A percentile compares a stretch with the other conserved stretches of the same genome.
These are phyloP conservation scores for Eupeodes corollae DNA, from an alignment of 1,140 invertebrate species.

Conservation along the genomic window DNA sequence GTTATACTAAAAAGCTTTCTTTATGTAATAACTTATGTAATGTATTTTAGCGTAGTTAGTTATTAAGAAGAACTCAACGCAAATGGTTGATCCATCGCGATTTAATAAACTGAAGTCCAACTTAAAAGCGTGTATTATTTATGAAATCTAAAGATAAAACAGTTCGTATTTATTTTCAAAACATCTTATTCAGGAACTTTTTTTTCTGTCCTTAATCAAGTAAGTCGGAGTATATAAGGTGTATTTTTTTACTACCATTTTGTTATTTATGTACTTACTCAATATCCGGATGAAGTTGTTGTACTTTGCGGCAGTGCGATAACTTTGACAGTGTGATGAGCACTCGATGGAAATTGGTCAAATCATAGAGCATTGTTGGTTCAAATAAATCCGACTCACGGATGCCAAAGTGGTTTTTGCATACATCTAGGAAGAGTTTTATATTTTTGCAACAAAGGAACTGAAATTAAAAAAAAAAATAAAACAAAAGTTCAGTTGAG, in stretches of 20 bases:
- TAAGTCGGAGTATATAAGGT: neutral
- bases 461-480: constrained; percentile 44
- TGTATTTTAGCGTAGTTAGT: no score
- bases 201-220: neutral
- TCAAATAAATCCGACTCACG: constrained; percentile 84
- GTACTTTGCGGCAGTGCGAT: constrained; percentile 62
- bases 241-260: neutral
- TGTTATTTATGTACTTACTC: constrained; percentile 49
- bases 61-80: no score
- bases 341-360: constrained; percentile 87
- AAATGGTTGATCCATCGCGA: no score
- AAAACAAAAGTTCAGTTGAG: neutral
- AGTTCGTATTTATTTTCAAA: no score
- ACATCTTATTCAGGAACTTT: no score
- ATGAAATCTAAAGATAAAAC: no score
- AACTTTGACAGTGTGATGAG: constrained; percentile 78
- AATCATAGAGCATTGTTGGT: constrained; percentile 82
- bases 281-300: constrained; percentile 46
- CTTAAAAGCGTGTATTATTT: no score
- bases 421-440: constrained; percentile 76
- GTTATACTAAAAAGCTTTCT: no score
- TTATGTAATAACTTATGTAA: no score
- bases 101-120: no score
- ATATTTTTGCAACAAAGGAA: constrained; percentile 93
- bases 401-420: constrained; percentile 69